Evolutionary conservation across 2,113 vertebrate genomes (phyloP).

Genomic region (Cisticola juncidis): DNA sequence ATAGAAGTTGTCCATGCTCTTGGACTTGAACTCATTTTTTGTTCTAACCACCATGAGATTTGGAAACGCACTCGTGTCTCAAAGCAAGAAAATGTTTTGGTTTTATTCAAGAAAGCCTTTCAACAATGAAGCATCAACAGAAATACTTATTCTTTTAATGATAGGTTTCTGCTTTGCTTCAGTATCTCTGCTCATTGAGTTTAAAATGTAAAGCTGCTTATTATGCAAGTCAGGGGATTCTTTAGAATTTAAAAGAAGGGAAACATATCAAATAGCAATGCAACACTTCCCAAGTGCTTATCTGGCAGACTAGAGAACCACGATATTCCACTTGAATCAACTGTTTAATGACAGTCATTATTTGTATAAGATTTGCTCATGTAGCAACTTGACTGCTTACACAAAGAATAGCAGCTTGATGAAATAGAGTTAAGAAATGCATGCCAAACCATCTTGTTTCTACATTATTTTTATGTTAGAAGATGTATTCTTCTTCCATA

Average conservation of each 20-base stretch:
- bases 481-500: conserved; percentile 16
- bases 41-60: neutral
- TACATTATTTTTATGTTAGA: neutral
- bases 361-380: conserved; percentile 50
- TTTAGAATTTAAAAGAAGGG: conserved; percentile 19
- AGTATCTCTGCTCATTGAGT: neutral
- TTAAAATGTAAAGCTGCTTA: conserved; percentile 59
- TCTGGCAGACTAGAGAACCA: conserved; percentile 33
- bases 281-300: conserved; percentile 35
- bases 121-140: neutral
- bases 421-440: conserved; percentile 52
- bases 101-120: neutral
- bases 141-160: conserved; percentile 16
- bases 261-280: conserved; percentile 31
- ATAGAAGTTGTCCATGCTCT: neutral
- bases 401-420: conserved; percentile 60
- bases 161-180: neutral
- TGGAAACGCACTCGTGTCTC: conserved; percentile 31
- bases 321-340: conserved; percentile 48
- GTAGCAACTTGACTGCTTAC: conserved; percentile 39
- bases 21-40: neutral
- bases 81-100: conserved; percentile 18
- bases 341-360: conserved; percentile 56
- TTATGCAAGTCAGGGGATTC: neutral
- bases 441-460: conserved; percentile 32